Evolutionary conservation across 2,797 vertebrate species (phyloP), one percentile per base, ranked within the genome.

Genomic region (Poeciliopsis gracilis): DNA sequence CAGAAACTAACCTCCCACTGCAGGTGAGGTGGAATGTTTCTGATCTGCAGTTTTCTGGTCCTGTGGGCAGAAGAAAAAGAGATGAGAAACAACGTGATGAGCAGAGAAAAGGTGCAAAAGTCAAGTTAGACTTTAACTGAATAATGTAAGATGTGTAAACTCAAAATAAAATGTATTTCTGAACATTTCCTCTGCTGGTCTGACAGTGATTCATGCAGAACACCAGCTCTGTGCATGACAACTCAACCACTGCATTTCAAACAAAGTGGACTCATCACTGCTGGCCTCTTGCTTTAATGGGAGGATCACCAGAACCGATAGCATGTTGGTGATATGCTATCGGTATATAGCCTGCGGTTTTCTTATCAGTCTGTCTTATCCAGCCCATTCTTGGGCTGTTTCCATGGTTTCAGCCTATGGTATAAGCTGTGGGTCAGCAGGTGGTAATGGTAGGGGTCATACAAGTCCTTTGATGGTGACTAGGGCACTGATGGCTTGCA

Each of bases 21-120:
- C 89, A 99, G 95, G 93, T 98, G 97, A 43, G 97, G 98, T 2
- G 98, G 97, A 76, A 98, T 99, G 92, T 98, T 99, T 87, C 97
- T 93, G 92, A 99, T 98, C 90, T 98, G 98, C 86, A 99, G 97
- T 80, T 98, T 99, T 91, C 97, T 96, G 92, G 97, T 98, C 96
- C 98, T 99, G 92, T 28, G 80, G 85, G 81, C 57, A 82, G 16
- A 90, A 83, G 57, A 77, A 79, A 73, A 25, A 80, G 7, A 47
- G 23, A 49, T 53, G n/a, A 43, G 9, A 38, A 74, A 77, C 15
- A 20, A 36, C 7, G 33, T 41, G 23, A 33, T 67, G 36, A 67
- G 16, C 33, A 38, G 61, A 67, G 36, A 67, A 63, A 36, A 20
- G 61, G 33, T 36, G 25, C 38, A 36, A 30, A 30, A 30, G 69